phyloP scores from a whole-genome alignment of 2,113 vertebrate species.

The Perognathus longimembris region DNA sequence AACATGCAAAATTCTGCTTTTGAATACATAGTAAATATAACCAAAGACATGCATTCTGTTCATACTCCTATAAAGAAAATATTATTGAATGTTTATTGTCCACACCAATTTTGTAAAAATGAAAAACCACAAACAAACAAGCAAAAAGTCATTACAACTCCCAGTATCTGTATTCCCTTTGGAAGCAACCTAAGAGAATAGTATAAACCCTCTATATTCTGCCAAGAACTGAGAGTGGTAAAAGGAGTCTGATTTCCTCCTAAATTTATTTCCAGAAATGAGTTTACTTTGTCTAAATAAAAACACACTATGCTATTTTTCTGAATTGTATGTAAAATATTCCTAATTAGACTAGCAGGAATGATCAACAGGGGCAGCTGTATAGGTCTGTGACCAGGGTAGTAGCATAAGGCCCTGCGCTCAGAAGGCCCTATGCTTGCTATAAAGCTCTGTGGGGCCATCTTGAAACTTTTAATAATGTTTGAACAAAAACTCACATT shows the following conservation, averaged over 20 bases:
- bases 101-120: neutral
- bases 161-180: neutral
- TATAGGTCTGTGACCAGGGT: neutral
- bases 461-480: neutral
- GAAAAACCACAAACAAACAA: neutral
- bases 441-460: neutral
- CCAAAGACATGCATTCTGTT: slow-evolving; percentile 74
- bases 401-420: neutral
- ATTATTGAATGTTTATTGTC: neutral
- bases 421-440: neutral
- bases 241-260: slow-evolving; percentile 15
- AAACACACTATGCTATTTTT: neutral
- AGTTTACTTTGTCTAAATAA: neutral
- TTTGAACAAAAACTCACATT: neutral
- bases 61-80: slow-evolving; percentile 51
- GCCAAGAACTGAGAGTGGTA: neutral
- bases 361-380: neutral
- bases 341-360: neutral
- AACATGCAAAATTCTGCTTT: slow-evolving; percentile 55
- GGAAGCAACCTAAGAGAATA: neutral
- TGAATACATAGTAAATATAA: slow-evolving; percentile 18
- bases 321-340: neutral
- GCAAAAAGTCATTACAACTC: neutral
- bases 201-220: neutral
- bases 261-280: neutral